Conservation (phyloP, 2,888 invertebrate species). For the Macrosoma leucophasiata region DNA sequence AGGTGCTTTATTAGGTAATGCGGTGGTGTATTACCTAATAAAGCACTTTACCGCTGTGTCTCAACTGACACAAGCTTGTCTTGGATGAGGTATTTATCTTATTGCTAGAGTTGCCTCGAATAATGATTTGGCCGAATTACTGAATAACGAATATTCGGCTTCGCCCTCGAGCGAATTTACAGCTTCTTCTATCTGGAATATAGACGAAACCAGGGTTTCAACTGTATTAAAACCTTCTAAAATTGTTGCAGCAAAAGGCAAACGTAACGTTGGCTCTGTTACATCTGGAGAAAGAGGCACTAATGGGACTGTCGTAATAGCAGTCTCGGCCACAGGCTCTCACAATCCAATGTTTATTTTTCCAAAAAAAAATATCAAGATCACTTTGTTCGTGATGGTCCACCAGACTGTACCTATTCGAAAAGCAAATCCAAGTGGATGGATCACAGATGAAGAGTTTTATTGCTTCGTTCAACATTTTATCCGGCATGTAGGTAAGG, state of each 20-base stretch:
- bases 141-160: no score
- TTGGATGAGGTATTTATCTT: no score
- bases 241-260: conserved; percentile 4
- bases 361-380: conserved; percentile 1
- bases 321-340: conserved; percentile 3
- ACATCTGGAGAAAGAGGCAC: conserved; percentile 4
- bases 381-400: conserved; percentile 5
- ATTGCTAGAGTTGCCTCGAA: no score
- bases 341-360: neutral
- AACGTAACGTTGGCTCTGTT: conserved; percentile 4
- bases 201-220: conserved; percentile 3
- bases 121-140: no score
- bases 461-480: conserved; percentile 7
- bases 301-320: conserved; percentile 2
- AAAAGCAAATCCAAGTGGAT: conserved; percentile 6
- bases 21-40: no score
- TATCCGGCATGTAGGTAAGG: conserved; percentile 6
- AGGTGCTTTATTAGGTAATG: no score
- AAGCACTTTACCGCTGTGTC: no score
- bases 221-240: conserved; percentile 2
- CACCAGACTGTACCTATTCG: conserved; percentile 7
- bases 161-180: no score
- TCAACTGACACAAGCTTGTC: no score
- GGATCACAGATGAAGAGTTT: conserved; percentile 6
- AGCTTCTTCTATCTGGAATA: conserved; percentile 5